Evolutionary conservation across 2,113 vertebrate genomes (phyloP).

Genomic region (Cyprinus carpio): DNA sequence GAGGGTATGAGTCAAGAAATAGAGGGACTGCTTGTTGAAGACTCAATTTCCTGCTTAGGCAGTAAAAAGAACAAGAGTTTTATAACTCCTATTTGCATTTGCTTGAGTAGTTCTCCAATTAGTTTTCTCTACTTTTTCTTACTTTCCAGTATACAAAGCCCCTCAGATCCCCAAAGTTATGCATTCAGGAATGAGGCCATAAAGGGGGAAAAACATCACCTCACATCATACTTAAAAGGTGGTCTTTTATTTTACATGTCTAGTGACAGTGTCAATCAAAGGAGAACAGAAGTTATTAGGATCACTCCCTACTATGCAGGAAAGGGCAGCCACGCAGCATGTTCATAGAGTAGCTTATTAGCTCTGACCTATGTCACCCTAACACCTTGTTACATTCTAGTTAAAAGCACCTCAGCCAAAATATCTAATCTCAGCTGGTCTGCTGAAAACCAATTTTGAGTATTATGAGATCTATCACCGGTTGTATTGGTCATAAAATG

Average conservation of each 20-base stretch:
- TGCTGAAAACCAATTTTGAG: not conserved
- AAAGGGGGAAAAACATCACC: constrained; percentile 47
- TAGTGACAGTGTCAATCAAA: constrained; percentile 64
- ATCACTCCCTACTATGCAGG: constrained; percentile 59
- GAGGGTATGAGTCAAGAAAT: constrained; percentile 35
- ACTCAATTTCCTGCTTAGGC: constrained; percentile 19
- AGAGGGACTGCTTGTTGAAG: constrained; percentile 39
- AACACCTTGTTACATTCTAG: constrained; percentile 31
- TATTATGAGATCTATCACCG: not conserved
- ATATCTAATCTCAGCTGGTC: not conserved
- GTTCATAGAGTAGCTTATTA: constrained; percentile 60
- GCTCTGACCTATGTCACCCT: constrained; percentile 41
- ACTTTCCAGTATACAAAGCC: not conserved
- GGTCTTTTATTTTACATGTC: constrained; percentile 55
- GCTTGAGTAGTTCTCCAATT: not conserved
- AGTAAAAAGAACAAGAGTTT: not conserved
- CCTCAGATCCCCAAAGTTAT: not conserved
- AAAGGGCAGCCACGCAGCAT: constrained; percentile 68
- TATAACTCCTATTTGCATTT: not conserved
- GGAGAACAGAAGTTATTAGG: constrained; percentile 65
- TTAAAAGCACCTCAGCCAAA: not conserved
- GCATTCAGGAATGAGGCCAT: constrained; percentile 31
- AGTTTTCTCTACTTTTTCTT: not conserved
- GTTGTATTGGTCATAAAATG: not conserved
- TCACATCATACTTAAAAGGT: constrained; percentile 49